These are phyloP conservation scores for Thunnus thynnus DNA, from an alignment of 2,113 vertebrate species.

Conservation along the genomic window DNA sequence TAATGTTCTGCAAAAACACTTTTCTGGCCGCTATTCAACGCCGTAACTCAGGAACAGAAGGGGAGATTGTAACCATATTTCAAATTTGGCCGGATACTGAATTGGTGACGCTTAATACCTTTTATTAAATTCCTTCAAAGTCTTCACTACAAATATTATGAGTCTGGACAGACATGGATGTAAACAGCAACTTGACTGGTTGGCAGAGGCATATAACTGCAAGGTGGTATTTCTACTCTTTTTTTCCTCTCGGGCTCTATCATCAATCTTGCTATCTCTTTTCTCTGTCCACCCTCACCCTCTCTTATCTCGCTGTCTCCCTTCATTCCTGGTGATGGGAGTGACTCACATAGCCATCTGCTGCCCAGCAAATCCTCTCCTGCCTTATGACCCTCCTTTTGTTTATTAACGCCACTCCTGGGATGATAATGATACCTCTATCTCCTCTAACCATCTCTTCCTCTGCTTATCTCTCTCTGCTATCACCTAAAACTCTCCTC, in stretches of 20 bases:
- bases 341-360: constrained; percentile 78
- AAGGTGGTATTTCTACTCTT: no score
- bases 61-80: no score
- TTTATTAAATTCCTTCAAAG: no score
- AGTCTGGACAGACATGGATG: no score
- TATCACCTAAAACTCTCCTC: constrained; percentile 14
- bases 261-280: constrained; percentile 4
- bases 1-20: no score
- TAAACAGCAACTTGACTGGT: no score
- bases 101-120: no score
- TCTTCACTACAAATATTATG: no score
- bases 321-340: constrained; percentile 49
- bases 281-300: constrained; percentile 14
- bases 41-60: no score
- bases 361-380: constrained; percentile 69
- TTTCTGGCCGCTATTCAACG: no score
- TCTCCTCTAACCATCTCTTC: constrained; percentile 32
- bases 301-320: constrained; percentile 35
- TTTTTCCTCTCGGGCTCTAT: constrained; percentile 11
- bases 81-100: no score
- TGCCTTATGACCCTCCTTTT: constrained; percentile 73
- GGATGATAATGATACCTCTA: constrained; percentile 48
- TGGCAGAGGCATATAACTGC: no score
- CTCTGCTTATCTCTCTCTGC: constrained; percentile 16
- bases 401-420: constrained; percentile 68